Conservation (phyloP, 2,888 invertebrate genomes). For the Philereme vetulata region DNA sequence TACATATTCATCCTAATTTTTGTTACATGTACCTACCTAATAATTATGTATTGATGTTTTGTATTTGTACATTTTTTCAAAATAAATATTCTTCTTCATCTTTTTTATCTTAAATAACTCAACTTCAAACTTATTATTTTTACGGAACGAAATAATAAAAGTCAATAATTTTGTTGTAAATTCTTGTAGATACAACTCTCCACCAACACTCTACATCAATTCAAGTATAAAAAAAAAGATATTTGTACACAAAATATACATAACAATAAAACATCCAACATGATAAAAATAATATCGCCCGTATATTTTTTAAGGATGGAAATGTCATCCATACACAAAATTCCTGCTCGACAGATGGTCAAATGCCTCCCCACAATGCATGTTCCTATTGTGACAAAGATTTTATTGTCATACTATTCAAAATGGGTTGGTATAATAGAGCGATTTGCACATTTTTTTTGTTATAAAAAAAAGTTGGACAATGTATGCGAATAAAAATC, state of each 20-base stretch:
- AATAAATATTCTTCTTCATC: too few relatives aligned
- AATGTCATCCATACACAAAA: slow-evolving; percentile 56
- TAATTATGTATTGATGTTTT: too few relatives aligned
- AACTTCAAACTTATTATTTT: too few relatives aligned
- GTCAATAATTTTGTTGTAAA: background rate
- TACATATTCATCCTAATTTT: too few relatives aligned
- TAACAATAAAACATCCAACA: slow-evolving; percentile 11
- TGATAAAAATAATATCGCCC: slow-evolving; percentile 11
- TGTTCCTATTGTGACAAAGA: slow-evolving; percentile 57
- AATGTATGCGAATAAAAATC: slow-evolving; percentile 18
- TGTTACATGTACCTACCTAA: too few relatives aligned
- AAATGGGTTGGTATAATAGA: slow-evolving; percentile 41
- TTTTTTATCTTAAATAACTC: too few relatives aligned
- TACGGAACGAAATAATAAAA: too few relatives aligned
- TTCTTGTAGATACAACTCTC: background rate
- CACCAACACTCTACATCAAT: too few relatives aligned
- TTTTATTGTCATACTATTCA: slow-evolving; percentile 49
- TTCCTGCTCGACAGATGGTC: slow-evolving; percentile 65
- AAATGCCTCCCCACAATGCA: slow-evolving; percentile 53
- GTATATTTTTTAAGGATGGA: slow-evolving; percentile 40
- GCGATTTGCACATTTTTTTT: slow-evolving; percentile 42
- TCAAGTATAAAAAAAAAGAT: background rate
- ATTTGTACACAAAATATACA: background rate
- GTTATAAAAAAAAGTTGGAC: slow-evolving; percentile 19
- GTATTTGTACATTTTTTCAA: too few relatives aligned